Evolutionary conservation across 2,888 invertebrate genomes (phyloP), one percentile per base, ranked within the genome.

Genomic region (Rhamnusium bicolor): DNA sequence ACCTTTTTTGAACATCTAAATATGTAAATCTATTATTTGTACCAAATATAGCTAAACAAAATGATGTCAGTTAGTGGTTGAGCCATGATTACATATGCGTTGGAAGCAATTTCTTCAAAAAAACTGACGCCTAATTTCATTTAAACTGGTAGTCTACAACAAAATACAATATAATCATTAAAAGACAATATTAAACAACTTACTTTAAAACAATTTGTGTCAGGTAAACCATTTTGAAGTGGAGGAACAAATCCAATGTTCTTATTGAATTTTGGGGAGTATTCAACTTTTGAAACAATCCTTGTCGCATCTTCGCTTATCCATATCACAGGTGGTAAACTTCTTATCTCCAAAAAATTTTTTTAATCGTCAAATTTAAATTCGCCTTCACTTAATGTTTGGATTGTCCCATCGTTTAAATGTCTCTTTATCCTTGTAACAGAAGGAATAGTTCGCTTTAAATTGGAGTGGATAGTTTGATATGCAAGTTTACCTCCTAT

Each of bases 221-320:
- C 21, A 5, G 72, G 72, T 18, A 73, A 29, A 49, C 69, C 75
- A 54, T 79, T 63, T 71, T 79, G 62, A 6, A 79, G 51, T 2
- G 80, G 81, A 40, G 78, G 66, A 24, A 81, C 75, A 62, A 79
- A 78, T 19, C 80, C 80, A 27, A 82, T 72, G 24, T 82, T 54
- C 69, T 78, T 72, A 73, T 83, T 81, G 6, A 71, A 71, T n/a
- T 24, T 49, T n/a, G 24, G 3, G 24, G 76, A 47, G 62, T 78
- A 80, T 51, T 78, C 74, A n/a, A 79, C 63, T 24, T 71, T 56
- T 5, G 75, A 74, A 18, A 72, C 74, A 54, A 79, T 75, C 12
- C 77, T 71, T 12, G 81, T 81, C 10, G 78, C 81, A 67, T 82
- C 82, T 69, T 82, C 81, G 18, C 76, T 78, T 14, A 81, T 18